Evolutionary conservation across 2,797 vertebrate genomes (phyloP).

Genomic region (Odontamblyopus lacepedii): DNA sequence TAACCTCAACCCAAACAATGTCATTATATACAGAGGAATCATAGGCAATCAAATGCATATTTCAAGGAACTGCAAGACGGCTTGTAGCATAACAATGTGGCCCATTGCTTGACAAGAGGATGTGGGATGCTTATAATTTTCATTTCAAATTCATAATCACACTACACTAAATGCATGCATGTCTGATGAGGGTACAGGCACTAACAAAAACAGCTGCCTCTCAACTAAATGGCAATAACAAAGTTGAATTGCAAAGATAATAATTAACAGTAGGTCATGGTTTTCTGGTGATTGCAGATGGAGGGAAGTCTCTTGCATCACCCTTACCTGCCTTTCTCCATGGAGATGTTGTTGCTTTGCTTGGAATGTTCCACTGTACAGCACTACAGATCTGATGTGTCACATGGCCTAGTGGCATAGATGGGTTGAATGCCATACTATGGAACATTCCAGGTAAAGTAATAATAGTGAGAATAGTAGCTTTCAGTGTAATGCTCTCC

Average conservation of each 20-base stretch:
- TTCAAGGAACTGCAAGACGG: conserved; percentile 21
- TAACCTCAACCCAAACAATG: not conserved
- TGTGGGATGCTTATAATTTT: conserved; percentile 15
- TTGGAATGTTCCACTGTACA: not conserved
- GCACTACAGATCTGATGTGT: not conserved
- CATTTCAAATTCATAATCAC: conserved; percentile 25
- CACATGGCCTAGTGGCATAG: not conserved
- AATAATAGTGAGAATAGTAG: too few relatives aligned
- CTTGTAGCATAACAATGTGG: conserved; percentile 2
- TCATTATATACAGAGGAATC: conserved; percentile 18
- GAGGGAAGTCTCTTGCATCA: not conserved
- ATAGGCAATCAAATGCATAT: conserved; percentile 15
- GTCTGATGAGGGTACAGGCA: conserved; percentile 1
- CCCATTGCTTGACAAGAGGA: conserved; percentile 1
- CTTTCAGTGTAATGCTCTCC: too few relatives aligned
- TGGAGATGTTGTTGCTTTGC: not conserved
- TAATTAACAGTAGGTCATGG: conserved; percentile 20
- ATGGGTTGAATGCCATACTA: not conserved
- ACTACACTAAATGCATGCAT: conserved; percentile 6
- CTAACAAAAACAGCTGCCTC: not conserved
- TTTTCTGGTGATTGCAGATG: conserved; percentile 21
- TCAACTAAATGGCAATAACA: not conserved
- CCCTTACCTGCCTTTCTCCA: not conserved
- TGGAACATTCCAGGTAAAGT: not conserved
- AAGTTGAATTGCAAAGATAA: conserved; percentile 20